Percentiles rank a stretch among this genome's conserved stretches.
Conservation (phyloP, 2,888 invertebrate species). For the Cyclophora punctaria region DNA sequence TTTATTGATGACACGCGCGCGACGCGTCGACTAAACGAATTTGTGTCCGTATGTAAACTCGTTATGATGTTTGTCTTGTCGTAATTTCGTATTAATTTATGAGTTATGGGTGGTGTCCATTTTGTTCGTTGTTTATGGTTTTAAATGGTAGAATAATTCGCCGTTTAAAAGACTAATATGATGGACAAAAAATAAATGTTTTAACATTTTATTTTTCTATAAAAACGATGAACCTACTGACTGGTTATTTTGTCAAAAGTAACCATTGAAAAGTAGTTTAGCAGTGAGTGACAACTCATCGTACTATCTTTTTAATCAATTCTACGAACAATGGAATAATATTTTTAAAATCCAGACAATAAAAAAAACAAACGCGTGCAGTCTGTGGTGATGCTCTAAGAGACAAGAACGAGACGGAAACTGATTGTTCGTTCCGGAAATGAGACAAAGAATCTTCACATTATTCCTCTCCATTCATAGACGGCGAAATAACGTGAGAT, state of each 20-base stretch:
- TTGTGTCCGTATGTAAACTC: slow-evolving; percentile 34
- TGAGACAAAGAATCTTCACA: slow-evolving; percentile 55
- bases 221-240: no score
- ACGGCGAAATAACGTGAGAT: slow-evolving; percentile 3
- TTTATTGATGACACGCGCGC: slow-evolving; percentile 68
- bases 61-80: slow-evolving; percentile 9
- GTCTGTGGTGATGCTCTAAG: slow-evolving; percentile 58
- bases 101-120: slow-evolving; percentile 4
- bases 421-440: slow-evolving; percentile 64
- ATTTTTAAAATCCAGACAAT: no score
- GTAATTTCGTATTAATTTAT: no score
- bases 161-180: no score
- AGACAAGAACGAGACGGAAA: slow-evolving; percentile 68
- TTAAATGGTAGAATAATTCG: no score
- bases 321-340: no score
- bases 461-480: slow-evolving; percentile 21
- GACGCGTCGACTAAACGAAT: slow-evolving; percentile 37
- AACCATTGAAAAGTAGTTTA: no score
- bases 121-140: slow-evolving; percentile 1
- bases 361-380: slow-evolving; percentile 28
- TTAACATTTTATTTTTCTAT: no score
- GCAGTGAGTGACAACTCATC: no score
- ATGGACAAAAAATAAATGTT: no score
- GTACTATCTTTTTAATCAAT: no score
- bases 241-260: no score